Evolutionary conservation across 2,113 vertebrate genomes (phyloP), one percentile per base, ranked within the genome.

Genomic region (Motacilla alba): DNA sequence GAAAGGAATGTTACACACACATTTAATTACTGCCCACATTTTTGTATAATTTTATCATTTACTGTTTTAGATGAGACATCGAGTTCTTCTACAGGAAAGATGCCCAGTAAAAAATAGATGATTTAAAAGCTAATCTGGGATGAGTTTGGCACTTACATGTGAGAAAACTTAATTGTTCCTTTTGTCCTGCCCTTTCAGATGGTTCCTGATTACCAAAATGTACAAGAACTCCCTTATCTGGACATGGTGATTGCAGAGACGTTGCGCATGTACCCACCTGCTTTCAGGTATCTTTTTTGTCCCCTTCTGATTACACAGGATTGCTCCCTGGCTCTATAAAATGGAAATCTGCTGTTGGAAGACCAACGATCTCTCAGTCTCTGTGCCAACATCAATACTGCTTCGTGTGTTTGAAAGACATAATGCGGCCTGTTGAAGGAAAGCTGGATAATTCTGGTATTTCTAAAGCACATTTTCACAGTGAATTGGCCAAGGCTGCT

Each of bases 171-270:
- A 89, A 94, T 94, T 83, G 91, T 81, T 91, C 47, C 58, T 94
- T 92, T 88, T n/a, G 39, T 74, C n/a, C 60, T 92, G 81, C 52
- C 30, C 28, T 95, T 74, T 78, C 70, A 99, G 99, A 94, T 92
- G 13, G 96, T 96, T 9, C 98, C 98, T 19, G 97, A 99, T 96
- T 99, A 98, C 92, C 82, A 94, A 95, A 99, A 98, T 52, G 95
- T 99, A 3, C 98, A 98, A 93, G 98, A 99, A 79, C 98, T 99
- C 82, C 98, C 98, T 88, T 99, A 99, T 86, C 96, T 99, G 97
- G 99, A 99, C 88, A 99, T 99, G 99, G 99, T 99, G 88, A 97
- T 99, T 28, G 98, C 98, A 47, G 99, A 99, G 96, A 97, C 98
- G 1, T 80, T 99, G 87, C 98, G 99, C 52, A 98, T 99, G 94